phyloP scores from a whole-genome alignment of 2,888 invertebrate species.

The Heterodera filipjevi region DNA sequence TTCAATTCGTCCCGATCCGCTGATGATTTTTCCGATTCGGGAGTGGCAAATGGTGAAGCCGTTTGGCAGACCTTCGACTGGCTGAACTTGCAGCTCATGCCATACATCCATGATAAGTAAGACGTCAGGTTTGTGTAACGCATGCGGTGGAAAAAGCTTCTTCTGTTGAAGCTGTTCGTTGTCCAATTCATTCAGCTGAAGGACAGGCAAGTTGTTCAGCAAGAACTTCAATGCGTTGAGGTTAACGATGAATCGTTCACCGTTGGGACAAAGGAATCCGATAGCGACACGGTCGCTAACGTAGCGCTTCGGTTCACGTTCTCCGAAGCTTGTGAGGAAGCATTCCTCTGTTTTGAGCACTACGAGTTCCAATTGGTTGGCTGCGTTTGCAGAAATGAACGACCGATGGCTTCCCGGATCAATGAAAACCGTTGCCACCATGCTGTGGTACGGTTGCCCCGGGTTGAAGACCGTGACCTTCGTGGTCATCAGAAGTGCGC shows the following conservation, averaged over 20 bases:
- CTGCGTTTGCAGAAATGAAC: neutral
- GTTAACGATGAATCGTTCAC: neutral
- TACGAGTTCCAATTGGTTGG: neutral
- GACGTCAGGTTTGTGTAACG: neutral
- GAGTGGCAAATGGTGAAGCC: conserved; percentile 8
- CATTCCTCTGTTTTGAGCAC: neutral
- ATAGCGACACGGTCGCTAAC: neutral
- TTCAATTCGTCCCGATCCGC: neutral
- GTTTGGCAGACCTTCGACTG: neutral
- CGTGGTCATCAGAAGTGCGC: neutral
- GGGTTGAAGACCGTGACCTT: conserved; percentile 5
- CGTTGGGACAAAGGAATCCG: neutral
- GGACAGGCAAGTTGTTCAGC: neutral
- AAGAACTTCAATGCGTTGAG: neutral
- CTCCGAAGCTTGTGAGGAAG: neutral
- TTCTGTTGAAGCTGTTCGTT: neutral
- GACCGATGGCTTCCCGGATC: conserved; percentile 17
- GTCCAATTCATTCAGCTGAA: neutral
- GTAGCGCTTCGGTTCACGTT: neutral
- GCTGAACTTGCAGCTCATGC: neutral
- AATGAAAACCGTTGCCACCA: neutral
- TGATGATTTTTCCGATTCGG: neutral
- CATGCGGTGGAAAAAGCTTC: neutral
- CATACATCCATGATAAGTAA: neutral
- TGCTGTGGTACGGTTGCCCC: neutral